These are phyloP conservation scores for Carposina sasakii DNA, from an alignment of 1,140 invertebrate species.

Conservation along the genomic window DNA sequence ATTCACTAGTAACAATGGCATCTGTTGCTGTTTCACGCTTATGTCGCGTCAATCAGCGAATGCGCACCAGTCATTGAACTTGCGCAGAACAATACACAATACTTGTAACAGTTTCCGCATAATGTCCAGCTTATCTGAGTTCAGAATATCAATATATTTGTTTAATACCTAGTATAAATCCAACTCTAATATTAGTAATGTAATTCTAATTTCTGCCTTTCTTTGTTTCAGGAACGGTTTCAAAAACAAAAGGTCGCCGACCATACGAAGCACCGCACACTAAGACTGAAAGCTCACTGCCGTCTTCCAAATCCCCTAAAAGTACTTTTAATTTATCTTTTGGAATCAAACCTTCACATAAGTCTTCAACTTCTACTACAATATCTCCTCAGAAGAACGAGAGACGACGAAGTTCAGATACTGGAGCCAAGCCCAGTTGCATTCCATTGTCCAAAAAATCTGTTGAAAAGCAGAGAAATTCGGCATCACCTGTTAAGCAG, in stretches of 20 bases:
- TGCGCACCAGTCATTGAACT: constrained; percentile 51
- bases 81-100: constrained; percentile 48
- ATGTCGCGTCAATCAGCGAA: constrained; percentile 38
- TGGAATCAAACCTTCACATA: constrained; percentile 43
- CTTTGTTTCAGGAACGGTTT: constrained; percentile 58
- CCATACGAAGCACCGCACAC: constrained; percentile 48
- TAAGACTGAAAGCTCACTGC: constrained; percentile 58
- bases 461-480: constrained; percentile 41
- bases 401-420: constrained; percentile 49
- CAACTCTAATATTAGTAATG: neutral
- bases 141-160: no score
- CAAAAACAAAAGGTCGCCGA: constrained; percentile 52
- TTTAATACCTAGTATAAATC: no score
- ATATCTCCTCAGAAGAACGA: constrained; percentile 34
- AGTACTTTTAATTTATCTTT: constrained; percentile 50
- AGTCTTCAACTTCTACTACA: constrained; percentile 18
- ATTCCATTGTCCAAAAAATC: constrained; percentile 61
- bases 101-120: constrained; percentile 46
- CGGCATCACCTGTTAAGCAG: constrained; percentile 51
- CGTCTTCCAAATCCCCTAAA: constrained; percentile 65
- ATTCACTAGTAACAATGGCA: constrained; percentile 43
- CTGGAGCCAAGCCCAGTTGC: constrained; percentile 49
- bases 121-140: no score
- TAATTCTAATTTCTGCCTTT: constrained; percentile 21
- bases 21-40: constrained; percentile 34